Base-by-base conservation (phyloP, 2,113 vertebrate species). In the Vulpes ferrilata region DNA sequence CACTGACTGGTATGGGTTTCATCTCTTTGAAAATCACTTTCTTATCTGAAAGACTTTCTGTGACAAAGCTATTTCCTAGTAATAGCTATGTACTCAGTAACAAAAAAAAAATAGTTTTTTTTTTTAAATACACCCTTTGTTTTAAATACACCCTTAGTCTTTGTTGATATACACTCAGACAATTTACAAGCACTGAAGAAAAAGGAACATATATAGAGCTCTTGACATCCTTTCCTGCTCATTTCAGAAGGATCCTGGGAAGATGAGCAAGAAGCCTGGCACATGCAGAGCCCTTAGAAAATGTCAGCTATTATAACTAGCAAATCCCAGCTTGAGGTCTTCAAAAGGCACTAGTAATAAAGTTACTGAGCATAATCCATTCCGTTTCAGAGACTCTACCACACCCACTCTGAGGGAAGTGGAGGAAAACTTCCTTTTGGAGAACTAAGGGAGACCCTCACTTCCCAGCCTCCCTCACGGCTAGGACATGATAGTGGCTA, bases 261-360 rank as follows among this genome's bases (percentile, higher is more conserved):
- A 94, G 73, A 91, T 60, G 2, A 80, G 19, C 74, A 64, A 27
- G 48, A 71, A 38, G 80, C n/a, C 15, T 82, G 20, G 53, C 80
- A 62, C 35, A 38, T 13, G 25, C 35, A 11, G 23, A 82, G 67
- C 9, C 60, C 53, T 4, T 81, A 23, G 51, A 13, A 95, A 78
- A 69, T 2, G 0, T 64, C 81, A 93, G 60, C 73, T 82, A 85
- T 32, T 85, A 23, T 59, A 35, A 88, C 32, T 30, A 88, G 38
- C 30, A 53, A 81, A 55, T 65, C 55, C 32, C 80, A 80, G 71
- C 8, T n/a, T 32, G 32, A 38, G 71, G 27, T 57, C 73, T 71
- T 97, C 80, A 82, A 25, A 81, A 82, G 35, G 74, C 59, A 55
- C 74, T 59, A 79, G 64, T 53, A 74, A 86, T 65, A 48, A 90